These are phyloP conservation scores for Trachelus iudaicus DNA, from an alignment of 2,888 invertebrate species.

Conservation along the genomic window DNA sequence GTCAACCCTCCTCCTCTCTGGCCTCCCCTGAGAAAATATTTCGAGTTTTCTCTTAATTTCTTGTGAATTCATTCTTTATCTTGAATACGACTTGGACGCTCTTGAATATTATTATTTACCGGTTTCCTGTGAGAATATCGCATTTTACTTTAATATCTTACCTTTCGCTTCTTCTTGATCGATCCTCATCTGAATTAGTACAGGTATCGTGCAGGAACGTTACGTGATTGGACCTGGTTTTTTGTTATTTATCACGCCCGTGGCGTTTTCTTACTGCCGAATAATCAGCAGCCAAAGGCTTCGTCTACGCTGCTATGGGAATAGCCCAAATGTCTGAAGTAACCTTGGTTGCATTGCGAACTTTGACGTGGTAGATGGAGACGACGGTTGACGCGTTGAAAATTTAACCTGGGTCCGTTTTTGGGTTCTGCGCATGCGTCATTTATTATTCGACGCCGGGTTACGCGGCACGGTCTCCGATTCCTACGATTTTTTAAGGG, in stretches of 20 bases:
- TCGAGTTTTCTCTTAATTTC: background rate
- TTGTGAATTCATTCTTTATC: background rate
- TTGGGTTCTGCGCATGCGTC: conserved; percentile 33
- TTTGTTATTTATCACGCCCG: background rate
- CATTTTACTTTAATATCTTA: no score
- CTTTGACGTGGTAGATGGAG: background rate
- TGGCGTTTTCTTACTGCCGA: background rate
- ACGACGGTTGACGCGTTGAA: conserved; percentile 42
- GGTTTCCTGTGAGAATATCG: no score
- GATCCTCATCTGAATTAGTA: no score
- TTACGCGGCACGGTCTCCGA: background rate
- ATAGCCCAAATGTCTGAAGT: background rate
- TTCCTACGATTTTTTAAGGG: background rate
- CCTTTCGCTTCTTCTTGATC: no score
- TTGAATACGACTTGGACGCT: background rate
- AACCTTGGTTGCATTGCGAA: background rate
- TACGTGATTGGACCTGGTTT: background rate
- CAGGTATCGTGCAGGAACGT: no score
- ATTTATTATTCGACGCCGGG: conserved; percentile 38
- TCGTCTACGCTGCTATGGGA: background rate
- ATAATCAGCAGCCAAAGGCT: background rate
- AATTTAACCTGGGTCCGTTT: conserved; percentile 45
- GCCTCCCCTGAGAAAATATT: conserved; percentile 7
- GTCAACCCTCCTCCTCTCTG: conserved; percentile 34
- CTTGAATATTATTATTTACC: background rate